Evolutionary conservation across 2,797 vertebrate genomes (phyloP).

Genomic region (Catostomus latipinnis): DNA sequence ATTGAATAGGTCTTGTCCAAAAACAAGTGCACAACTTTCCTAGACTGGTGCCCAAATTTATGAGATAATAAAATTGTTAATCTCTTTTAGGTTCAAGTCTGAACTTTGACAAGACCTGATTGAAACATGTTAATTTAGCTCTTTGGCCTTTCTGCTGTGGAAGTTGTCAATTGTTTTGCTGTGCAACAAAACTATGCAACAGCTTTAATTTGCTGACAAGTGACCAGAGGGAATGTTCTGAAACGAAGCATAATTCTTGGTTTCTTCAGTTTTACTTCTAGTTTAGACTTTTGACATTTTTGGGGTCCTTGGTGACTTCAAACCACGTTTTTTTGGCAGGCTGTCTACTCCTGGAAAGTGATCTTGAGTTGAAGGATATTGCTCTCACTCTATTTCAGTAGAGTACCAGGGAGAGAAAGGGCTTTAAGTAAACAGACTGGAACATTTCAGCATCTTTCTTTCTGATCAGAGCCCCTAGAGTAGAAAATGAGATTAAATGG

Average conservation of each 20-base stretch:
- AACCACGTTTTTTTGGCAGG: neutral
- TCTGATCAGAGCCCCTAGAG: neutral
- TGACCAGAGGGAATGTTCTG: conserved; percentile 8
- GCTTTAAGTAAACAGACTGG: neutral
- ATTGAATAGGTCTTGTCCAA: too few relatives aligned
- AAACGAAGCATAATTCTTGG: conserved; percentile 16
- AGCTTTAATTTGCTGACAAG: neutral
- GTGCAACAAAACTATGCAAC: neutral
- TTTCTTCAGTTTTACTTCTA: neutral
- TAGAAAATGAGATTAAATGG: too few relatives aligned
- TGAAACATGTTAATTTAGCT: neutral
- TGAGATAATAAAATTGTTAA: neutral
- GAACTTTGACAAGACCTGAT: neutral
- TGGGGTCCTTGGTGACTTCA: neutral
- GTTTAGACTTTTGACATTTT: neutral
- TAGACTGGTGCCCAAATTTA: too few relatives aligned
- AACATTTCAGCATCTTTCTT: neutral
- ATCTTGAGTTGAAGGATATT: neutral
- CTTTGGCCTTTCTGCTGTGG: neutral
- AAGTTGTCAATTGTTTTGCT: conserved; percentile 1
- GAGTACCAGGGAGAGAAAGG: neutral
- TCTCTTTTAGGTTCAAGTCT: neutral
- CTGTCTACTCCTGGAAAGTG: neutral
- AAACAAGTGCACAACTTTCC: too few relatives aligned
- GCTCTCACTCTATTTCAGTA: neutral